Percentiles rank a stretch among this genome's conserved stretches.
phyloP scores from a whole-genome alignment of 2,888 invertebrate species.

The Lysandra coridon region DNA sequence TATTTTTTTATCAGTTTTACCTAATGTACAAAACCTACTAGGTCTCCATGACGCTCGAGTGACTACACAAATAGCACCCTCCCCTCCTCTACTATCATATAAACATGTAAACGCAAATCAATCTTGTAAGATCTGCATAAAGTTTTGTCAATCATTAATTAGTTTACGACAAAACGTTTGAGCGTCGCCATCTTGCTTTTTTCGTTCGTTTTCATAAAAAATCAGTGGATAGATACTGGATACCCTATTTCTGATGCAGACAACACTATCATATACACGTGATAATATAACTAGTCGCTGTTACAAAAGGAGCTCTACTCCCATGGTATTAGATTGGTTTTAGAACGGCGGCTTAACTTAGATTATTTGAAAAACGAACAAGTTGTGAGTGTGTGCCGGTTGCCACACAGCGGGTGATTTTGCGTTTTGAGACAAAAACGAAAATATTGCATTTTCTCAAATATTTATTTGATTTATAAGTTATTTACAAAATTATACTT shows the following conservation, averaged over 20 bases:
- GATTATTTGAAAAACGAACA: constrained; percentile 57
- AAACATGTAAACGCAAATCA: neutral
- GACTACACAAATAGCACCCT: no score
- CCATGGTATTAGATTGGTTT: constrained; percentile 39
- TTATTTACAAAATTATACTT: no score
- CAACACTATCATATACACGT: constrained; percentile 46
- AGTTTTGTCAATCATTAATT: constrained; percentile 17
- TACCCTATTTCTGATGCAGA: constrained; percentile 45
- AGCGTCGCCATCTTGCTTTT: constrained; percentile 38
- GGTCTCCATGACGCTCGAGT: no score
- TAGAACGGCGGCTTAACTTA: constrained; percentile 37
- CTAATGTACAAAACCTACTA: no score
- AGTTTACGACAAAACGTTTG: constrained; percentile 35
- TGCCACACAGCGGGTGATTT: constrained; percentile 49
- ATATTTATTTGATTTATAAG: neutral
- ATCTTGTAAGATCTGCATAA: neutral
- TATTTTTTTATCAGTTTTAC: no score
- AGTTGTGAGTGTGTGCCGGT: constrained; percentile 50
- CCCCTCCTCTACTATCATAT: no score
- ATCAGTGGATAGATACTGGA: constrained; percentile 40
- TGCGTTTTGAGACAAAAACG: neutral
- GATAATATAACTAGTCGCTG: constrained; percentile 47
- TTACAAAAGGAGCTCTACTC: constrained; percentile 38
- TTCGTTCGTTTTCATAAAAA: constrained; percentile 41
- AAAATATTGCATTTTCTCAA: neutral